A percentile compares a stretch with the other conserved stretches of the same genome.
Evolutionary conservation across 2,797 vertebrate species (phyloP).

Genomic region (Scarus forsteni): DNA sequence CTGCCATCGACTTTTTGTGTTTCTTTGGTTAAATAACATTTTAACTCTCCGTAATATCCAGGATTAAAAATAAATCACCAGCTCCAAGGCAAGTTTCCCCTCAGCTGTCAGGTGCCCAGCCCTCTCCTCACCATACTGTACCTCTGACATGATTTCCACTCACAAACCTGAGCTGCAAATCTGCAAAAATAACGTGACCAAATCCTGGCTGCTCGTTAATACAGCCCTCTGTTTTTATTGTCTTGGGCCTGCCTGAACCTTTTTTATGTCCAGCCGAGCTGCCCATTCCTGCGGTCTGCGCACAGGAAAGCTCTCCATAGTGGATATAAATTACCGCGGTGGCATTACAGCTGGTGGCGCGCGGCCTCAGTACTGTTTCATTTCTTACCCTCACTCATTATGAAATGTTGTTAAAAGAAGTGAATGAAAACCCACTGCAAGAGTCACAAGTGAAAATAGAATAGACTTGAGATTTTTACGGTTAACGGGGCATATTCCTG

Average conservation of each 20-base stretch:
- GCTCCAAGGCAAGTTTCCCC: background rate
- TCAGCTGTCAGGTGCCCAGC: background rate
- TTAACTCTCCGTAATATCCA: background rate
- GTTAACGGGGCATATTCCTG: conserved; percentile 4
- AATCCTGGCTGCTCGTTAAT: conserved; percentile 29
- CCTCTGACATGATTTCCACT: background rate
- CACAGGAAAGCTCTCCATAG: conserved; percentile 69
- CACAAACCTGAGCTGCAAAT: conserved; percentile 6
- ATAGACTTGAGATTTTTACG: background rate
- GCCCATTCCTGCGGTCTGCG: conserved; percentile 75
- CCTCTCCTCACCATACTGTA: background rate
- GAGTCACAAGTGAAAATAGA: conserved; percentile 28
- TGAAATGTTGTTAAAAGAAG: conserved; percentile 18
- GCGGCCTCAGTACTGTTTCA: background rate
- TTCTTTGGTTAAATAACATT: background rate
- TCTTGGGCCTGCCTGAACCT: conserved; percentile 59
- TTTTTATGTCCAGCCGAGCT: conserved; percentile 55
- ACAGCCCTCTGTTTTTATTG: conserved; percentile 44
- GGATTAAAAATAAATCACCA: background rate
- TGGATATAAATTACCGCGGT: conserved; percentile 71
- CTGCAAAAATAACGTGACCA: conserved; percentile 20
- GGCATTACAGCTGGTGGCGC: conserved; percentile 56
- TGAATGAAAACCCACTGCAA: conserved; percentile 8
- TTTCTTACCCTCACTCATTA: background rate
- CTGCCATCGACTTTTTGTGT: background rate